These are phyloP conservation scores for Phocides pigmalion DNA, from an alignment of 1,140 invertebrate genomes.

Conservation along the genomic window DNA sequence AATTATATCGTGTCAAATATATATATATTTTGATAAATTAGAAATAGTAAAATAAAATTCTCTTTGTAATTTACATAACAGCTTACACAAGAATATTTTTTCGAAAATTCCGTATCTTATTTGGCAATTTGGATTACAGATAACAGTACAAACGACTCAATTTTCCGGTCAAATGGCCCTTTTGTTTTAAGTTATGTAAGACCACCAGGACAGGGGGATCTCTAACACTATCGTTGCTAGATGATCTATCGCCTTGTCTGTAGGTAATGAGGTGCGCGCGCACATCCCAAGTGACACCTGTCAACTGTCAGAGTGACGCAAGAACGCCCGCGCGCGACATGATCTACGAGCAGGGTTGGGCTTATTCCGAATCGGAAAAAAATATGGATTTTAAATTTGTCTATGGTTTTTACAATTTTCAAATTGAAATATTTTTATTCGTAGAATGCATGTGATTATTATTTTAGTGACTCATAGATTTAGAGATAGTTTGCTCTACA, in stretches of 20 bases:
- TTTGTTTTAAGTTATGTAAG: slow-evolving; percentile 52
- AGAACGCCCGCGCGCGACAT: slow-evolving; percentile 63
- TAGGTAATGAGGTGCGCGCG: slow-evolving; percentile 66
- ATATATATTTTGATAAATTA: too few relatives aligned
- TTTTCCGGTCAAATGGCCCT: slow-evolving; percentile 51
- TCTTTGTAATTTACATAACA: too few relatives aligned
- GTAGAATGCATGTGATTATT: too few relatives aligned
- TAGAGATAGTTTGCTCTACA: too few relatives aligned
- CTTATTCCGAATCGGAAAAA: too few relatives aligned
- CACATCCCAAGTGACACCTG: slow-evolving; percentile 74
- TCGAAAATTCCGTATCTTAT: slow-evolving; percentile 41
- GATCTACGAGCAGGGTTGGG: slow-evolving; percentile 23
- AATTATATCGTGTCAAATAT: too few relatives aligned
- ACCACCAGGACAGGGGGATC: slow-evolving; percentile 66
- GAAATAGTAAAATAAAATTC: too few relatives aligned
- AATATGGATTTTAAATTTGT: too few relatives aligned
- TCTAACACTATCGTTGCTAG: slow-evolving; percentile 70
- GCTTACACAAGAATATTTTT: not conserved
- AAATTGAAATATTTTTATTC: too few relatives aligned
- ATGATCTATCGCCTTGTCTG: slow-evolving; percentile 71
- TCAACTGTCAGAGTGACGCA: slow-evolving; percentile 71
- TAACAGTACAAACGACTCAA: slow-evolving; percentile 44
- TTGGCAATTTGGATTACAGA: slow-evolving; percentile 45
- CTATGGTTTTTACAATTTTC: too few relatives aligned
- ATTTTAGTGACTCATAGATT: too few relatives aligned